Base-by-base conservation (phyloP, 2,797 vertebrate species). In the Morus bassanus region DNA sequence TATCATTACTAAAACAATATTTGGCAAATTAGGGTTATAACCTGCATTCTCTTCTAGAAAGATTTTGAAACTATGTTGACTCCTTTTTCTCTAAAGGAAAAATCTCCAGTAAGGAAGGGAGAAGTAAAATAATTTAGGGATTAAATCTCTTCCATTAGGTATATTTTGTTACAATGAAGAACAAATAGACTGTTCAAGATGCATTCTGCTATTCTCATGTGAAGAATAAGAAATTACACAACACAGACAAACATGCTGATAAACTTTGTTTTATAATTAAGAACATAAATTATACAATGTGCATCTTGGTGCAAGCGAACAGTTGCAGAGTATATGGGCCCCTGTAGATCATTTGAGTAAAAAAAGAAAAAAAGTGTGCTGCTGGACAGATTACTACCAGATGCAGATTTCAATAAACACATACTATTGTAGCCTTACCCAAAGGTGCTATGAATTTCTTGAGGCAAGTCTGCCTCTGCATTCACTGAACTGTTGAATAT, bases 381-480 rank as follows among this genome's bases (percentile, higher is more conserved):
- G 95, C 96, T 96, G 94, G 91, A 95, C 94, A 97, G 95, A 98
- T 97, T 85, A 89, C 87, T 97, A 94, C 97, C 98, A 98, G 98
- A 97, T 98, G 98, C 97, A 89, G 95, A 95, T 97, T 96, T 97
- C 97, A 97, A 95, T 98, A 97, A 98, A 97, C 96, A 95, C 95
- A 39, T 81, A 46, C 87, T 95, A 79, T 80, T 96, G 93, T 53
- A 90, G 95, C 56, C 94, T 97, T 95, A 84, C 94, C 95, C 63
- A 57, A 93, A 97, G 97, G 97, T 97, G 96, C 97, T 88, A 27
- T 78, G 96, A 95, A 85, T 97, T 96, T 92, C 96, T 96, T 27
- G 67, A 96, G 97, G 96, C 96, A 90, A 81, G 59, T 87, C 82
- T 95, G 74, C 73, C 65, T 86, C 89, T 94, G 81, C 83, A 35